Evolutionary conservation across 2,797 vertebrate genomes (phyloP).

Genomic region (Epinephelus awoara): DNA sequence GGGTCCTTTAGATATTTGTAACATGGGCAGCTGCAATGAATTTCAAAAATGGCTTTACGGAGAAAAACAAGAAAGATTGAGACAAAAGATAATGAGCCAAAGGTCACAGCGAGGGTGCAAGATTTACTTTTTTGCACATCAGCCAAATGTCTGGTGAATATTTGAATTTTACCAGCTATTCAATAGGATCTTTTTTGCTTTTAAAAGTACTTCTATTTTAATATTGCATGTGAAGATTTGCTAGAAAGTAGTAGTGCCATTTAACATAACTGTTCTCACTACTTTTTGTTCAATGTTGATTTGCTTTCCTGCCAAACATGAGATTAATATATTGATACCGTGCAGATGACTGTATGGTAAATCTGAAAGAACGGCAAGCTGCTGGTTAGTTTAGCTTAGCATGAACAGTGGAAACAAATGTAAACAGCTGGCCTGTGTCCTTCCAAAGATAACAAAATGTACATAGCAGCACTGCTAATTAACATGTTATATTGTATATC

Average conservation of each 20-base stretch:
- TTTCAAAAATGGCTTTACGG: background rate
- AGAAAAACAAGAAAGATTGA: background rate
- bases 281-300: no score
- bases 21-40: background rate
- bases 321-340: background rate
- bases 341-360: background rate
- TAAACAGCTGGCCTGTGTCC: background rate
- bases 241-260: no score
- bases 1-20: background rate
- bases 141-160: no score
- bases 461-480: background rate
- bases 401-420: background rate
- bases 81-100: background rate
- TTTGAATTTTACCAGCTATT: no score
- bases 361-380: background rate
- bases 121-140: no score
- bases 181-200: no score
- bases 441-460: no score
- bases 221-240: no score
- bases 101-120: no score
- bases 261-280: no score
- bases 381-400: background rate
- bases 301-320: background rate
- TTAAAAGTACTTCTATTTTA: no score
- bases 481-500: background rate